Base-by-base conservation (phyloP, 1,140 invertebrate species). In the Scaptodrosophila lebanonensis region DNA sequence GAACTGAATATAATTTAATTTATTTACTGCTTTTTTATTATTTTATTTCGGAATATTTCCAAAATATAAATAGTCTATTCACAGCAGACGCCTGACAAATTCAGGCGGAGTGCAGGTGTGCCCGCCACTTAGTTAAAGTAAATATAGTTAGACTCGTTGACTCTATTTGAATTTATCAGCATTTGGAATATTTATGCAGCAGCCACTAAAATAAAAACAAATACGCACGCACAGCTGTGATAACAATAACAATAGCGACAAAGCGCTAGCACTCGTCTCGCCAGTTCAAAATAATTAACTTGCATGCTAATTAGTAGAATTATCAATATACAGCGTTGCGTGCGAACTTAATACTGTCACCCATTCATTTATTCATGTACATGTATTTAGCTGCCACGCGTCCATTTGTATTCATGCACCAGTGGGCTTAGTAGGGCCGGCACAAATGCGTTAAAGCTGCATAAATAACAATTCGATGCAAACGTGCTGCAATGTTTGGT, bases 241-340 rank as follows among this genome's bases (percentile, higher is more conserved):
- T 45, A 59, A 69, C 60, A 68, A 82, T 51, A 57, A 52, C 69
- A 69, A 47, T 68, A 79, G 56, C 49, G 29, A 13, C 57, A 38
- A 38, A 4, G 40, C 64, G 45, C n/a, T n/a, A n/a, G n/a, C 75
- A 53, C 53, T 40, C 35, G 51, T 52, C 45, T 49, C 62, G 54
- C 44, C 56, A 69, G 83, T 63, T 56, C 30, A 36, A 82, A 82
- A 83, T 82, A 83, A 82, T 82, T 83, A 82, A 83, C 76, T 82
- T 48, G 48, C 64, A 83, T 83, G 76, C 75, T 83, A 82, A 82
- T 82, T 83, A 82, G 69, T 70, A 70, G 66, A 51, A 75, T 75
- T 82, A 70, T 83, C 70, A 83, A 70, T 83, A 54, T 36, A 52
- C 33, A 40, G 56, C 63, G 40, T 44, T 57, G 51, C 61, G 47